These are phyloP conservation scores for Xenentodon cancila DNA, from an alignment of 2,797 vertebrate species.

Conservation along the genomic window DNA sequence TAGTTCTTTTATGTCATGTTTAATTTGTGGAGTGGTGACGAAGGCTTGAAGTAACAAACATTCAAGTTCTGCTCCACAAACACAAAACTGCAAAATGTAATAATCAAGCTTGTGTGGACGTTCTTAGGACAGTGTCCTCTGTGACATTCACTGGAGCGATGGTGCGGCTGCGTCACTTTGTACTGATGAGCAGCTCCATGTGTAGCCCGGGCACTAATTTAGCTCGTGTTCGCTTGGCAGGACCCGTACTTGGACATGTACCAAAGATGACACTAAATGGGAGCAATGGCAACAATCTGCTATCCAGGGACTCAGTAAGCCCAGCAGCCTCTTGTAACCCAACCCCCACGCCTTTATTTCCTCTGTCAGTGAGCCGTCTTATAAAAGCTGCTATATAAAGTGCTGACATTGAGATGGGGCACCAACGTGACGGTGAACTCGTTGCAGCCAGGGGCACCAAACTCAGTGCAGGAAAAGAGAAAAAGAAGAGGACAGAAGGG, in stretches of 20 bases:
- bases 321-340: slow-evolving; percentile 52
- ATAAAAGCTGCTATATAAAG: slow-evolving; percentile 57
- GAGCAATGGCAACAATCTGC: slow-evolving; percentile 55
- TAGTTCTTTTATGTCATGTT: too few relatives aligned
- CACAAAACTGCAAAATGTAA: background rate
- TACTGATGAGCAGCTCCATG: slow-evolving; percentile 24
- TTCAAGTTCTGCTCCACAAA: too few relatives aligned
- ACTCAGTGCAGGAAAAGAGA: slow-evolving; percentile 14
- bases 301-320: slow-evolving; percentile 46
- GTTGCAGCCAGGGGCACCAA: slow-evolving; percentile 16
- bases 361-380: slow-evolving; percentile 31
- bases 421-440: slow-evolving; percentile 36
- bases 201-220: slow-evolving; percentile 48
- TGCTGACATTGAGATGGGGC: slow-evolving; percentile 66
- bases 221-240: slow-evolving; percentile 59
- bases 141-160: background rate
- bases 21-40: too few relatives aligned
- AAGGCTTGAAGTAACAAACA: too few relatives aligned
- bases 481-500: slow-evolving; percentile 4
- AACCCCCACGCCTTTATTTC: slow-evolving; percentile 52
- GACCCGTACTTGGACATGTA: slow-evolving; percentile 43
- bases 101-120: background rate
- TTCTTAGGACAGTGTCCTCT: background rate
- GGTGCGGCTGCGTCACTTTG: slow-evolving; percentile 4
- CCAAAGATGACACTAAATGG: slow-evolving; percentile 56